Evolutionary conservation across 2,888 invertebrate genomes (phyloP).

Genomic region (Acanthoscelides obtectus): DNA sequence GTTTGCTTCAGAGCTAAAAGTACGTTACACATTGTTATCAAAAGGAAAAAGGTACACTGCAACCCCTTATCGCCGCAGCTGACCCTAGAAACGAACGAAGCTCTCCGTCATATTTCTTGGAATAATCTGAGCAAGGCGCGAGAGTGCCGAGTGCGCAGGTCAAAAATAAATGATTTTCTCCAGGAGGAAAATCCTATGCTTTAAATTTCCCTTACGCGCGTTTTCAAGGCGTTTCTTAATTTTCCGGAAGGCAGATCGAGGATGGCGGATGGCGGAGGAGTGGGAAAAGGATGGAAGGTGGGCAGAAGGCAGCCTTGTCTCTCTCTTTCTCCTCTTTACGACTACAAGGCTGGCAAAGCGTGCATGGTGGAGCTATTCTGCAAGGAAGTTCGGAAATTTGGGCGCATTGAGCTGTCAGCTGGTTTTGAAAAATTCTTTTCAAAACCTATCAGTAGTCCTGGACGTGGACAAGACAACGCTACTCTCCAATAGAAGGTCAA

Average conservation of each 20-base stretch:
- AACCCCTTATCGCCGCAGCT: neutral
- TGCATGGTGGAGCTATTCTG: neutral
- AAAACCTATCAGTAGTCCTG: no score
- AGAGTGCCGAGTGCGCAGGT: slow-evolving; percentile 38
- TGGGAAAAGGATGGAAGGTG: slow-evolving; percentile 7
- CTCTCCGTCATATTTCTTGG: slow-evolving; percentile 25
- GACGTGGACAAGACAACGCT: no score
- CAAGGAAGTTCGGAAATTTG: neutral
- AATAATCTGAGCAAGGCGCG: slow-evolving; percentile 30
- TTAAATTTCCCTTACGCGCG: slow-evolving; percentile 39
- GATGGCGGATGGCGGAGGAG: slow-evolving; percentile 10
- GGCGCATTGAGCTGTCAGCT: no score
- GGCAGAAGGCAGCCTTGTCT: neutral
- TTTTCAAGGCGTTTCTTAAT: slow-evolving; percentile 40
- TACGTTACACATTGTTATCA: no score
- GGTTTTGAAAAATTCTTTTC: no score
- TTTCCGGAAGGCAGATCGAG: slow-evolving; percentile 29
- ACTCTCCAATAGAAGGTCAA: no score
- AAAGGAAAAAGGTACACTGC: neutral
- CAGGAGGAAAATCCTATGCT: slow-evolving; percentile 40
- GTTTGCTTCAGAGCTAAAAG: no score
- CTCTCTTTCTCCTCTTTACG: neutral
- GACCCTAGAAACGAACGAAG: neutral
- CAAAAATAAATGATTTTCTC: slow-evolving; percentile 46
- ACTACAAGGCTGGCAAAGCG: no score